phyloP scores from a whole-genome alignment of 2,113 vertebrate species.

The Apteryx owenii region DNA sequence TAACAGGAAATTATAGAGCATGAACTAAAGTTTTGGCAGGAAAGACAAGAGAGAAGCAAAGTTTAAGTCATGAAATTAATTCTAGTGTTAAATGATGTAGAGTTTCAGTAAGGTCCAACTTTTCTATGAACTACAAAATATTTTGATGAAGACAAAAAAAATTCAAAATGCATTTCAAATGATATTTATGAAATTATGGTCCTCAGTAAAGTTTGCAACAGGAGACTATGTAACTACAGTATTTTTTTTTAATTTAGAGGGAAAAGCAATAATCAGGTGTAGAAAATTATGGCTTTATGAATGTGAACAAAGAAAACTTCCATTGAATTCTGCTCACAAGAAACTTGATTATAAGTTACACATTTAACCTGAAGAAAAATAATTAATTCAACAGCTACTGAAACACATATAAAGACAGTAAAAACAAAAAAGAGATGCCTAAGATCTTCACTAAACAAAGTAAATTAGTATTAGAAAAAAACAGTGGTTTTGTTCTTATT shows the following conservation, averaged over 20 bases:
- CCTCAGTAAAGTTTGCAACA: not conserved
- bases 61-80: not conserved
- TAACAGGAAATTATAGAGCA: not conserved
- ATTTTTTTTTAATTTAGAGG: not conserved
- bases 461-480: not conserved
- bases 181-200: not conserved
- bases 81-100: not conserved
- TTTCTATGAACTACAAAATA: not conserved
- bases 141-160: not conserved
- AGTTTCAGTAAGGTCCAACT: not conserved
- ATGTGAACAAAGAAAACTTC: not conserved
- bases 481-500: not conserved
- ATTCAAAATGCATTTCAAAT: not conserved
- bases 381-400: not conserved
- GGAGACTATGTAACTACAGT: not conserved
- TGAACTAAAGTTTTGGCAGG: not conserved
- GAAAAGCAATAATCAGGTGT: not conserved
- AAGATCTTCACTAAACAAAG: not conserved
- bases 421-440: not conserved
- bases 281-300: not conserved
- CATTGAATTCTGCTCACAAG: not conserved
- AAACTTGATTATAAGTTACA: not conserved
- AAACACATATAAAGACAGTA: not conserved
- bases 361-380: not conserved
- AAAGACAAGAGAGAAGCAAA: not conserved